These are phyloP conservation scores for Eublepharis macularius DNA, from an alignment of 2,113 vertebrate species.

Conservation along the genomic window DNA sequence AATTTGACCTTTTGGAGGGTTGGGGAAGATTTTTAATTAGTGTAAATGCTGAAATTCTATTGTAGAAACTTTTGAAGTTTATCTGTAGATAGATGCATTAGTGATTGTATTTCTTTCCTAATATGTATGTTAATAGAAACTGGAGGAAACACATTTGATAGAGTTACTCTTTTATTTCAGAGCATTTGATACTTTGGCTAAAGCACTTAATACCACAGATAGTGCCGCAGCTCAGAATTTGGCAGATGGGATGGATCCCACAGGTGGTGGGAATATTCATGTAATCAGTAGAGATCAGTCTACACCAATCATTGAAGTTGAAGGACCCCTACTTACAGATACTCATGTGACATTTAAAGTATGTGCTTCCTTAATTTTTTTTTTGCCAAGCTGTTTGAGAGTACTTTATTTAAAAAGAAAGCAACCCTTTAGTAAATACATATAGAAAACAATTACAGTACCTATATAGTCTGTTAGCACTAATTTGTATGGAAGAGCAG, in stretches of 20 bases:
- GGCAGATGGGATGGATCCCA: slow-evolving; percentile 80
- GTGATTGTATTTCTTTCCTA: not conserved
- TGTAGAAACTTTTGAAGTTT: not conserved
- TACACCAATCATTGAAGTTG: slow-evolving; percentile 96
- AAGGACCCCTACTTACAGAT: slow-evolving; percentile 96
- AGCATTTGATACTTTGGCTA: slow-evolving; percentile 98
- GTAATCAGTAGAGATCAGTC: slow-evolving; percentile 96
- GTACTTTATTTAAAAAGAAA: not conserved
- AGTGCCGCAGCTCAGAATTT: slow-evolving; percentile 75
- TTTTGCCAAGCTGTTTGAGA: not conserved
- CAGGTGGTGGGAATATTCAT: slow-evolving; percentile 89
- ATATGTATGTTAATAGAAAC: not conserved
- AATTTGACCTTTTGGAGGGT: not conserved
- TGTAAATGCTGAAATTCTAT: not conserved
- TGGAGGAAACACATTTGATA: not conserved
- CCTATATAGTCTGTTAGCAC: not conserved
- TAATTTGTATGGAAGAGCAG: too few relatives aligned
- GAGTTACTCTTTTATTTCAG: slow-evolving; percentile 68
- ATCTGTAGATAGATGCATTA: not conserved
- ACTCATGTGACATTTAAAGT: slow-evolving; percentile 97
- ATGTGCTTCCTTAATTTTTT: slow-evolving; percentile 16
- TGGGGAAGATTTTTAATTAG: not conserved
- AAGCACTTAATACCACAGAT: slow-evolving; percentile 93
- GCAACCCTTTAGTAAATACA: not conserved
- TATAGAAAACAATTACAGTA: not conserved